Base-by-base conservation (phyloP, 2,113 vertebrate species). In the Tragelaphus scriptus region DNA sequence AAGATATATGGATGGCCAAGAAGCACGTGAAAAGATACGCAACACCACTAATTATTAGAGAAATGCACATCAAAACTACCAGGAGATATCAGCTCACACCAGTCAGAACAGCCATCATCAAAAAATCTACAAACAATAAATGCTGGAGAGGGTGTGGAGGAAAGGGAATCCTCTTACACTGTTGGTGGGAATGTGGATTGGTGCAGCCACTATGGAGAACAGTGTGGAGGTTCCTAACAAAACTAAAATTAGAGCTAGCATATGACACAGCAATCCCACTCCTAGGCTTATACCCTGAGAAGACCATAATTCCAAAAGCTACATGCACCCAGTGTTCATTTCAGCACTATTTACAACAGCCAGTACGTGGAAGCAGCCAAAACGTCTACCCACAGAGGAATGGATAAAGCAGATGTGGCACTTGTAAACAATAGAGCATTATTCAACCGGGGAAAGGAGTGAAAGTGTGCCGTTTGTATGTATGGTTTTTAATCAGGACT, bases 341-440 rank as follows among this genome's bases (percentile, higher is more conserved):
- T 77, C 36, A 44, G 12, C 71, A 25, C 71, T 14, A 7, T 14
- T 7, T 7, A 14, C 21, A 77, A 7, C 23, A 77, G 36, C 71
- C 36, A 40, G 68, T 23, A 25, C 0, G 5, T 44, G 71, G 36
- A 44, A 77, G 23, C 23, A 44, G 21, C 36, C 36, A 26, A 6
- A 75, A 44, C 7, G 6, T 26, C 40, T 13, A 14, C 23, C 71
- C 21, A 44, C 11, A 44, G 71, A 44, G 23, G 71, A 77, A 6
- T 44, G 71, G 71, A 13, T 77, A 14, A 4, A 77, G 68, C 23
- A 25, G 71, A 25, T 44, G 12, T 6, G 36, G 36, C 1, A 0
- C 36, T 75, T 75, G 3, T 7, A 26, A 44, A 14, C 36, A 44
- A 26, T 1, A 14, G 36, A 25, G 3, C 3, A 0, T 26, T 26